phyloP scores from a whole-genome alignment of 2,113 vertebrate species.

The Anser brachyrhynchus region DNA sequence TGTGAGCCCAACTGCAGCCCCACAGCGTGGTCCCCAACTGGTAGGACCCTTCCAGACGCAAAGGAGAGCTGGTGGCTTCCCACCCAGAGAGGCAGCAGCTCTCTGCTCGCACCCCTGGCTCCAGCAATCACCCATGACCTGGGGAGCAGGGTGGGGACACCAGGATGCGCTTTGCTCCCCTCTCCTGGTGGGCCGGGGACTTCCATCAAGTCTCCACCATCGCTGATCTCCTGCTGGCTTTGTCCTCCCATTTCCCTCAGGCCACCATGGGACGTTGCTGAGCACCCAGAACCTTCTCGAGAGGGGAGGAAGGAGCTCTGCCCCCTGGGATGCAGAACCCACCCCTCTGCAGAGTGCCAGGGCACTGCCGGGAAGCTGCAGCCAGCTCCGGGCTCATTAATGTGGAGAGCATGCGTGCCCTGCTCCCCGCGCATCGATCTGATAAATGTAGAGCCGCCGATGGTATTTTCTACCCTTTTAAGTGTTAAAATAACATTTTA shows the following conservation, averaged over 20 bases:
- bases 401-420: neutral
- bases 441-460: slow-evolving; percentile 26
- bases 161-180: neutral
- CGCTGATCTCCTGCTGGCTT: neutral
- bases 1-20: neutral
- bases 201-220: neutral
- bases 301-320: neutral
- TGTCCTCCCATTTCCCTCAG: neutral
- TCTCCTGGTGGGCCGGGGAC: neutral
- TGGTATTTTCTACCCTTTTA: slow-evolving; percentile 76
- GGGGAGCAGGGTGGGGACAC: neutral
- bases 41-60: neutral
- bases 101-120: neutral
- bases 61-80: neutral
- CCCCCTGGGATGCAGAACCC: neutral
- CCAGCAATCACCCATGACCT: neutral
- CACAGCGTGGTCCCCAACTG: accelerated
- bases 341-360: neutral
- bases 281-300: neutral
- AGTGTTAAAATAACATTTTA: slow-evolving; percentile 77
- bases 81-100: neutral
- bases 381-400: slow-evolving; percentile 15
- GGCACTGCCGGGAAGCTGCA: neutral
- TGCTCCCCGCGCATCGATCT: slow-evolving; percentile 32
- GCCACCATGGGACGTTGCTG: accelerated